Evolutionary conservation across 2,888 invertebrate species (phyloP).

Genomic region (Anoncus sp.): DNA sequence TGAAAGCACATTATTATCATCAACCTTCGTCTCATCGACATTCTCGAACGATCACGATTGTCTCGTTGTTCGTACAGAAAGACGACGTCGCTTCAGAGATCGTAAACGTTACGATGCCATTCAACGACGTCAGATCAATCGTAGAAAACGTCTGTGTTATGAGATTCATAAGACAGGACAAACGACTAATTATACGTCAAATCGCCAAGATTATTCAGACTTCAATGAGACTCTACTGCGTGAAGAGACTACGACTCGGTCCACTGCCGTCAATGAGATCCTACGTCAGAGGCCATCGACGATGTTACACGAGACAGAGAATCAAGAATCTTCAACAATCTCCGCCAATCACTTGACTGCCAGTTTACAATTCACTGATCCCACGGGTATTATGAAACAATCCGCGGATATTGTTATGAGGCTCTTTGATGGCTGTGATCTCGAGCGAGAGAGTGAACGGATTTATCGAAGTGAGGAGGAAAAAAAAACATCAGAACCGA

Average conservation of each 20-base stretch:
- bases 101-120: slow-evolving; percentile 41
- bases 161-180: slow-evolving; percentile 13
- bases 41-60: slow-evolving; percentile 45
- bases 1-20: slow-evolving; percentile 40
- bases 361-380: background rate
- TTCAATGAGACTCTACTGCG: slow-evolving; percentile 27
- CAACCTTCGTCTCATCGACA: slow-evolving; percentile 31
- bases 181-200: background rate
- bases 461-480: slow-evolving; percentile 18
- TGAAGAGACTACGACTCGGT: slow-evolving; percentile 19
- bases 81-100: slow-evolving; percentile 7
- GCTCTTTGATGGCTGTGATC: slow-evolving; percentile 54
- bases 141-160: slow-evolving; percentile 20
- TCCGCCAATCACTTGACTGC: slow-evolving; percentile 46
- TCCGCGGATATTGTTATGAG: slow-evolving; percentile 46
- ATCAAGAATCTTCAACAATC: slow-evolving; percentile 17
- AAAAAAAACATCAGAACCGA: slow-evolving; percentile 49
- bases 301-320: slow-evolving; percentile 3
- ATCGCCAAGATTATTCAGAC: slow-evolving; percentile 11
- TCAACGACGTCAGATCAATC: slow-evolving; percentile 22
- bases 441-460: slow-evolving; percentile 26
- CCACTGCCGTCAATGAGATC: slow-evolving; percentile 34
- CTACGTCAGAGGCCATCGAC: slow-evolving; percentile 37
- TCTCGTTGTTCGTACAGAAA: slow-evolving; percentile 1
- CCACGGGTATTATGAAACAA: slow-evolving; percentile 15